Base-by-base conservation (phyloP, 2,888 invertebrate genomes). In the Coelinius sp. region DNA sequence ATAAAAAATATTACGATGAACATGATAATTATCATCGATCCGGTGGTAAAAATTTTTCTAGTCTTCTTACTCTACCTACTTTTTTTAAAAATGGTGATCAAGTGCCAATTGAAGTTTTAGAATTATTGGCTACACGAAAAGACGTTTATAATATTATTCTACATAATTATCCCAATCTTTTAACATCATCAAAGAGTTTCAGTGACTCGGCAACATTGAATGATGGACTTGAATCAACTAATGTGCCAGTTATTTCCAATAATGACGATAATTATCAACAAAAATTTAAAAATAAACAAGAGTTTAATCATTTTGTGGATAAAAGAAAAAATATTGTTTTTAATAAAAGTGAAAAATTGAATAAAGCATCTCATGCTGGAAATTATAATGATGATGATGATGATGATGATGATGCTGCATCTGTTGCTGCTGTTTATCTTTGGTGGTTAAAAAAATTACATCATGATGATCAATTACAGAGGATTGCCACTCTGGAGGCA, bases 51-150 rank as follows among this genome's bases (percentile, higher is more conserved):
- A 89, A 92, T 63, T 94, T 92, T 82, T 93, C 93, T 80, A 96
- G 96, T n/a, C 89, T 96, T 79, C 93, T 96, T 10, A 94, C 94
- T 82, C 88, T 97, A 71, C 97, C 96, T 0, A 97, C 96, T 0
- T 97, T 92, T 83, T 92, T 96, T 77, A 92, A 92, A 59, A 92
- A 93, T 75, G 93, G 93, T 0, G 94, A 94, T 85, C 93, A 92
- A 71, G 92, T 95, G 0, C 94, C 94, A 0, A 85, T 93, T 5
- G 95, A 95, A 88, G 94, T 94, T 24, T 89, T 94, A 76, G 94
- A 94, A 84, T 84, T 94, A 77, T 89, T 94, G 84, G 92, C 93
- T 64, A 91, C 91, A 52, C 91, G 91, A 75, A 92, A 92, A 76
- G 91, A 93, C 75, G 92, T 93, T 25, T 94, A 94, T 83, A 92